These are phyloP conservation scores for Lordiphosa stackelbergi DNA, from an alignment of 1,140 invertebrate species.

Conservation along the genomic window DNA sequence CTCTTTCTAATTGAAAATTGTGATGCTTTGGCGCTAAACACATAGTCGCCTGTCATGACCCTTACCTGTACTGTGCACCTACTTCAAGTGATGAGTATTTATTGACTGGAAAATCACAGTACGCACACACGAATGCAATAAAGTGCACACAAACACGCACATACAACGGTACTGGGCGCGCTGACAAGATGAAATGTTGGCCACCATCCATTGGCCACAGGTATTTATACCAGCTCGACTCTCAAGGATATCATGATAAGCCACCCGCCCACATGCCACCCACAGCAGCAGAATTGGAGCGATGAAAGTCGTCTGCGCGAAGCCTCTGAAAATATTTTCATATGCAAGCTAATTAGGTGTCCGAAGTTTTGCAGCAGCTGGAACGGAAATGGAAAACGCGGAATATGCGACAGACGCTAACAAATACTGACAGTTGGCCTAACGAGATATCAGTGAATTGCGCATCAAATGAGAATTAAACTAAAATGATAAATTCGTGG, in stretches of 20 bases:
- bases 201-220: slow-evolving; percentile 32
- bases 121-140: slow-evolving; percentile 5
- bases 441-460: slow-evolving; percentile 54
- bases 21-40: too few species aligned
- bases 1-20: too few species aligned
- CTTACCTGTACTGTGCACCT: slow-evolving; percentile 20
- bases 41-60: background rate
- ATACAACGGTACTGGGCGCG: background rate
- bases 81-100: slow-evolving; percentile 32
- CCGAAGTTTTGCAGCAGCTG: slow-evolving; percentile 61
- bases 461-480: slow-evolving; percentile 20
- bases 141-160: slow-evolving; percentile 4
- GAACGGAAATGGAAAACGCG: slow-evolving; percentile 39
- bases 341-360: slow-evolving; percentile 67
- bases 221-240: slow-evolving; percentile 40
- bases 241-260: slow-evolving; percentile 26
- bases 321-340: slow-evolving; percentile 67
- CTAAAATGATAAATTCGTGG: slow-evolving; percentile 54
- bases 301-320: slow-evolving; percentile 17
- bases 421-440: slow-evolving; percentile 69
- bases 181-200: slow-evolving; percentile 35
- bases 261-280: slow-evolving; percentile 10
- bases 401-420: slow-evolving; percentile 35
- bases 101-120: background rate
- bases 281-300: slow-evolving; percentile 15